Evolutionary conservation across 2,113 vertebrate species (phyloP).

Genomic region (Solea solea): DNA sequence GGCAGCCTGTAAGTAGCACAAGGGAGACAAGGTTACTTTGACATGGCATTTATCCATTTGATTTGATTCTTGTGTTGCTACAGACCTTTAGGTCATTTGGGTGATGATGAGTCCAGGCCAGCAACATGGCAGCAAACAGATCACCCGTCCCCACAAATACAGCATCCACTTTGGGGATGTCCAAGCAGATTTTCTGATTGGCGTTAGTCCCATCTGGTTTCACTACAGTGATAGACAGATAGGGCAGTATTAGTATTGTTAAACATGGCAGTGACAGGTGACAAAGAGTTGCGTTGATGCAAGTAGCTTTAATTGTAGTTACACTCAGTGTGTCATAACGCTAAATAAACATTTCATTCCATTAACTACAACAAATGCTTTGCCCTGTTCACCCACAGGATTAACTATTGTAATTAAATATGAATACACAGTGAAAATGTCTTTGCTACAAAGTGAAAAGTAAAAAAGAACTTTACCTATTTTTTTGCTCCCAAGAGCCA

Average conservation of each 20-base stretch:
- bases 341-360: background rate
- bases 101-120: conserved; percentile 95
- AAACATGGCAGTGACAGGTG: background rate
- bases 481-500: conserved; percentile 92
- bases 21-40: background rate
- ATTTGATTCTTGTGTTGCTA: background rate
- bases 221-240: conserved; percentile 69
- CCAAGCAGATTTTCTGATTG: conserved; percentile 89
- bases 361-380: background rate
- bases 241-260: background rate
- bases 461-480: conserved; percentile 74
- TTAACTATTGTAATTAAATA: too few species aligned
- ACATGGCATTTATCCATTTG: background rate
- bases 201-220: conserved; percentile 81
- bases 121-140: conserved; percentile 93
- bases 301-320: background rate
- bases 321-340: background rate
- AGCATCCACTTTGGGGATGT: conserved; percentile 92
- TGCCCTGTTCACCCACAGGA: background rate
- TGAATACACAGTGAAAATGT: background rate
- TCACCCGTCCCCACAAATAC: conserved; percentile 97
- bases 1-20: conserved; percentile 82
- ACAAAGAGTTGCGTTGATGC: background rate
- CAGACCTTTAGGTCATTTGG: conserved; percentile 92
- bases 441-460: background rate